These are phyloP conservation scores for Keiferia lycopersicella DNA, from an alignment of 2,888 invertebrate species.

Conservation along the genomic window DNA sequence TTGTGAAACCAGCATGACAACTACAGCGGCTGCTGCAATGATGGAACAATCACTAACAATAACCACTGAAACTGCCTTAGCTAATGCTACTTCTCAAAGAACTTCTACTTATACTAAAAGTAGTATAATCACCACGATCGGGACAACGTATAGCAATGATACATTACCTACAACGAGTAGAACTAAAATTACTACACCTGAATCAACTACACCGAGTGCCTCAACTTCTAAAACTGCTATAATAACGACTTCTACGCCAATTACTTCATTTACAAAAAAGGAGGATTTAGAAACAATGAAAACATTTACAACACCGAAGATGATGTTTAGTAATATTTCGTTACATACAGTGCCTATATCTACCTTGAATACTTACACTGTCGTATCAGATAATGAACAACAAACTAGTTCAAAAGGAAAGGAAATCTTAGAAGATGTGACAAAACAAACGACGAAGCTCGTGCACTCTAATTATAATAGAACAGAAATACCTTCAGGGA, in stretches of 20 bases:
- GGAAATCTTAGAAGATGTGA: constrained; percentile 28
- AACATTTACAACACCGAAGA: not conserved
- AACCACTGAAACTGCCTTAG: constrained; percentile 53
- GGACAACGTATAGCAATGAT: constrained; percentile 30
- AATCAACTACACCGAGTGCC: constrained; percentile 27
- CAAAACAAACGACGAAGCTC: constrained; percentile 26
- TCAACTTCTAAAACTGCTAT: constrained; percentile 27
- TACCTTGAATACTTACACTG: not conserved
- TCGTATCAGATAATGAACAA: constrained; percentile 24
- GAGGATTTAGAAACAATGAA: constrained; percentile 5
- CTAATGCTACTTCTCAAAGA: constrained; percentile 31
- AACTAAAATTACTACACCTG: constrained; percentile 28
- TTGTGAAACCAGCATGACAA: constrained; percentile 65
- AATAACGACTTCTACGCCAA: constrained; percentile 26
- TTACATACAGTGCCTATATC: not conserved
- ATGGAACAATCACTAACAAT: constrained; percentile 68
- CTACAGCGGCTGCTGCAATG: constrained; percentile 51
- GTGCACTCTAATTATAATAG: constrained; percentile 41
- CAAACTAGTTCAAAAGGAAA: not conserved
- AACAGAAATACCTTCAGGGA: constrained; percentile 39
- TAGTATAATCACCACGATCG: constrained; percentile 27
- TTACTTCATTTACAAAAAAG: constrained; percentile 30
- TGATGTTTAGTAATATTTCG: constrained; percentile 27
- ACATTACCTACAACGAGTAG: constrained; percentile 26
- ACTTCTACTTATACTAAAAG: constrained; percentile 29